phyloP scores from a whole-genome alignment of 2,797 vertebrate species.

The Malurus splendens region DNA sequence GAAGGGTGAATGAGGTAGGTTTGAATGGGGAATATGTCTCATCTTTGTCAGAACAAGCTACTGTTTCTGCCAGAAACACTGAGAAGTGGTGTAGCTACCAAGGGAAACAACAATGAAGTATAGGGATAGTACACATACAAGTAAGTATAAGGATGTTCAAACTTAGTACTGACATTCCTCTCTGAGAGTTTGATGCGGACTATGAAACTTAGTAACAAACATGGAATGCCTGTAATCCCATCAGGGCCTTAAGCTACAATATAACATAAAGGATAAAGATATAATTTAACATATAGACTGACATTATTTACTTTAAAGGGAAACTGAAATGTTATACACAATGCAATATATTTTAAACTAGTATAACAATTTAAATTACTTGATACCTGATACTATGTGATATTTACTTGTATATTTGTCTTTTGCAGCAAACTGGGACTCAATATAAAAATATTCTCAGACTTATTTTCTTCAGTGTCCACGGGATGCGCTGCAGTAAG shows the following conservation, averaged over 20 bases:
- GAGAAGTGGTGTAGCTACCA: neutral
- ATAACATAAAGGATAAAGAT: neutral
- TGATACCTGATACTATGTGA: constrained; percentile 59
- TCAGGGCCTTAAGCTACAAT: neutral
- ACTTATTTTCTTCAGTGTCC: constrained; percentile 65
- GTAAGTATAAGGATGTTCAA: neutral
- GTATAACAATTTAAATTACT: constrained; percentile 28
- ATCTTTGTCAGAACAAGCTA: neutral
- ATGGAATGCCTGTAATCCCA: neutral
- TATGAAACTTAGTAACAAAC: neutral
- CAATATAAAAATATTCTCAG: constrained; percentile 83
- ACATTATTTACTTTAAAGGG: neutral
- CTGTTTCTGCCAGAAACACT: neutral
- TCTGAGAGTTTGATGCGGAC: neutral
- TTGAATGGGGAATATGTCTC: neutral
- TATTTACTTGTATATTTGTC: constrained; percentile 85
- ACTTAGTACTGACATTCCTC: neutral
- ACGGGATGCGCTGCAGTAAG: constrained; percentile 74
- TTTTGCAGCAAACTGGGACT: constrained; percentile 77
- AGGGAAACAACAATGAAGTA: neutral
- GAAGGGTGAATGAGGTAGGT: neutral
- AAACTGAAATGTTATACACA: neutral
- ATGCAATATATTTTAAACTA: neutral
- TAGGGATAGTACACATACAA: neutral
- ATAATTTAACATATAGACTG: neutral